Base-by-base conservation (phyloP, 2,797 vertebrate genomes). In the Australoheros facetus region DNA sequence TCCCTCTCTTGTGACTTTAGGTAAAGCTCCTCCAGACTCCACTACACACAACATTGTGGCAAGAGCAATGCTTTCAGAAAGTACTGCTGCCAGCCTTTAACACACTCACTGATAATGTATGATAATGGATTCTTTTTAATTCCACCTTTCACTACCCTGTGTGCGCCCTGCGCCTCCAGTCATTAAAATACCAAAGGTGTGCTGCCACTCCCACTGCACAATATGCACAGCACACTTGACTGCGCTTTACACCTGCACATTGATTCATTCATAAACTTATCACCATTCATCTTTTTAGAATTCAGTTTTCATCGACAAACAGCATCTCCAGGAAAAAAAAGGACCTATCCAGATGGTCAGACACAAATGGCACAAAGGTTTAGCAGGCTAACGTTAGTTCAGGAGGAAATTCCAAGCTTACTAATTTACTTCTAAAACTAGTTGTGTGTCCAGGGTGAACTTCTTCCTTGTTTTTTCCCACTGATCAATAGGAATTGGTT, bases 401-500 rank as follows among this genome's bases (percentile, higher is more conserved):
- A 81, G 56, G 37, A 13, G 32, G 28, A 62, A 82, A 81, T 37
- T 83, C 37, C 53, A 73, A 66, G 73, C 84, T 56, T 74, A 84
- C 80, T 75, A 85, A 87, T 54, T 70, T 70, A 58, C 71, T 77
- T 81, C 66, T 75, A 64, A 84, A 90, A 77, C 75, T 74, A 77
- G 42, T 60, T 79, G 71, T 51, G n/a, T 62, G 74, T 86, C 56
- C 37, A 55, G 78, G 21, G 64, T 71, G 78, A 90, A 87, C 80
- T 62, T 85, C 34, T 54, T 77, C 76, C 84, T 82, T 79, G 70
- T 75, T 91, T 87, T 91, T 87, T 81, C 86, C 77, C 89, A 88
- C 89, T 90, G 78, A 94, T 93, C 94, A 93, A 90, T 90, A 89
- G 86, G 83, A 93, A 90, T 86, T 88, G 83, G 83, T 91, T 85